These are phyloP conservation scores for Beaufortia kweichowensis DNA, from an alignment of 2,113 vertebrate species.

Conservation along the genomic window DNA sequence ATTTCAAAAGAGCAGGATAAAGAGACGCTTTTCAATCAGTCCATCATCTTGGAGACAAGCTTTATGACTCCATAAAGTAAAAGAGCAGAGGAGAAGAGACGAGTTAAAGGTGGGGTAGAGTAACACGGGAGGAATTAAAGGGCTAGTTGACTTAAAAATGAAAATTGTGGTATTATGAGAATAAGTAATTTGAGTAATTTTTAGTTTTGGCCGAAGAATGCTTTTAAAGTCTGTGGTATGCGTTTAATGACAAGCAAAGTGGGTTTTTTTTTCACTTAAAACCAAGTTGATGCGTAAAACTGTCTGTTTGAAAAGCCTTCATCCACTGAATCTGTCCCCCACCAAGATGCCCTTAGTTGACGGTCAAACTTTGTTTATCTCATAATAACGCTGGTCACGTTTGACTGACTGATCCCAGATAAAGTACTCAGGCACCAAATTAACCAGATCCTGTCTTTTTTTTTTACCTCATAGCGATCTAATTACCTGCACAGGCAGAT, in stretches of 20 bases:
- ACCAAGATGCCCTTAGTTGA: conserved; percentile 2
- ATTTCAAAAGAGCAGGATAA: conserved; percentile 47
- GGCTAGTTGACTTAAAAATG: no score
- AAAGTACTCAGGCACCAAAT: conserved; percentile 13
- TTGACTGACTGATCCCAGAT: conserved; percentile 22
- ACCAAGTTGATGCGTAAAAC: neutral
- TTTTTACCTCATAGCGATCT: conserved; percentile 80
- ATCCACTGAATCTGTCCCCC: neutral
- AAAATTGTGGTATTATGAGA: no score
- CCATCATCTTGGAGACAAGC: conserved; percentile 29
- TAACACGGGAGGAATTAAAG: neutral
- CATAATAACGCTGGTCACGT: conserved; percentile 12
- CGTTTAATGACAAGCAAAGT: no score
- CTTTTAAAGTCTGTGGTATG: no score
- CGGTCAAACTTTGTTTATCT: conserved; percentile 29
- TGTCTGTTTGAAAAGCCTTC: conserved; percentile 12
- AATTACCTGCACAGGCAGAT: conserved; percentile 94
- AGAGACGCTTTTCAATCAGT: conserved; percentile 45
- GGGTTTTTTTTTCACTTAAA: no score
- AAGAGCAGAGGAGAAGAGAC: conserved; percentile 14
- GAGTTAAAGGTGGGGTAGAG: conserved; percentile 3
- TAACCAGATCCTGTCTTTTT: conserved; percentile 28
- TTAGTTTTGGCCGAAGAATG: no score
- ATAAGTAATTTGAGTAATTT: no score
- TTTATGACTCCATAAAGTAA: conserved; percentile 23